Base-by-base conservation (phyloP, 2,888 invertebrate species). In the Xestia rhomboidea region DNA sequence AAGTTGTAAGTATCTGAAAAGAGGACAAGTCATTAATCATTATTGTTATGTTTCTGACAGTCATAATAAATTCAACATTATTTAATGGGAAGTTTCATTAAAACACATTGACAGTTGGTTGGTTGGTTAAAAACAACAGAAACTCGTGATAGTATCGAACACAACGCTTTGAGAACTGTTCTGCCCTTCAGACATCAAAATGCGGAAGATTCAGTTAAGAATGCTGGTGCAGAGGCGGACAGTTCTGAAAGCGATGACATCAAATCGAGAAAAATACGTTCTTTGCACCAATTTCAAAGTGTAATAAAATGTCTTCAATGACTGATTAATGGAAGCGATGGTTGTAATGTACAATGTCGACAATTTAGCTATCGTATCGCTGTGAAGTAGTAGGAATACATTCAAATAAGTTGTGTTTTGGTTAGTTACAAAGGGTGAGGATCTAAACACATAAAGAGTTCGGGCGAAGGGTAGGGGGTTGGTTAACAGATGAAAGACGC, bases 401-500 rank as follows among this genome's bases (percentile, higher is more conserved):
- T 96, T 95, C 94, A 95, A 94, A 94, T 93, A 94, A 94, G 93
- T 95, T 92, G 95, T 96, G 95, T 96, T 95, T 93, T 92, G 95
- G 95, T 96, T 96, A 95, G 96, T 95, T 93, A 96, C 94, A 94
- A 81, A 93, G 94, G 96, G 95, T 95, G 92, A 96, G 96, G 96
- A 96, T 96, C 95, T 96, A 96, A 95, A 96, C 96, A 96, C 96
- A 96, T 96, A 96, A 94, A 96, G 96, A 96, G 95, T 94, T 95
- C 89, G 96, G 96, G 96, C 94, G 94, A 94, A 94, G 96, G 96
- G 95, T 94, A 94, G 95, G 95, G 96, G 96, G 94, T 94, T 95
- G 96, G 97, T 96, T 97, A 96, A 97, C 98, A 97, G 97, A 98
- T 98, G 98, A 97, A 96, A 97, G 98, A 98, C 98, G 98, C 97